Conservation (phyloP, 2,797 vertebrate species). For the Schizopygopsis pylzovi region DNA sequence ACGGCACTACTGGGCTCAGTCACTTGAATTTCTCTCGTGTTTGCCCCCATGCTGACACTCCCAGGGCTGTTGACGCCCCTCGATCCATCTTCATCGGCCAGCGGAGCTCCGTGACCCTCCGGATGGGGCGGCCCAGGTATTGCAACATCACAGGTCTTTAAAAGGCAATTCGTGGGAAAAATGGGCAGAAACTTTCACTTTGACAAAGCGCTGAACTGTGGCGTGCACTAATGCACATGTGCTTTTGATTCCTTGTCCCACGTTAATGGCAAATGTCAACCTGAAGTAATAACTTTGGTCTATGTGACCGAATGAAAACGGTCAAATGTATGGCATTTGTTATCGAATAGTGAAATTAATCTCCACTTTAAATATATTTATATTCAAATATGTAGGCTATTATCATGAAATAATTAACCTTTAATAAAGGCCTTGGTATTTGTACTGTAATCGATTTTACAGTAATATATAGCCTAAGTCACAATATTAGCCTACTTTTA, state of each 20-base stretch:
- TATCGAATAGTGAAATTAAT: background rate
- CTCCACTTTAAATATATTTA: background rate
- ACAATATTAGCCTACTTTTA: background rate
- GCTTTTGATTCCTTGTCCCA: conserved; percentile 28
- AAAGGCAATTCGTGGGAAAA: conserved; percentile 18
- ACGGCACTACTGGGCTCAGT: conserved; percentile 55
- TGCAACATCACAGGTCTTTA: background rate
- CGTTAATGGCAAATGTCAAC: conserved; percentile 29
- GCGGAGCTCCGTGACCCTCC: conserved; percentile 40
- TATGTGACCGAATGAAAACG: background rate
- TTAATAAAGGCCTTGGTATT: background rate
- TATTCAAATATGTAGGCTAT: background rate
- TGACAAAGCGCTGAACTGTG: conserved; percentile 22
- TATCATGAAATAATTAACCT: no score
- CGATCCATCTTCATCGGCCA: conserved; percentile 49
- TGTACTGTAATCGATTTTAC: background rate
- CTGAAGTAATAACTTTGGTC: conserved; percentile 20
- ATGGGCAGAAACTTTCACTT: conserved; percentile 24
- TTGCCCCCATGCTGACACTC: conserved; percentile 50
- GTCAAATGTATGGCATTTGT: background rate
- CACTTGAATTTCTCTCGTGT: conserved; percentile 48
- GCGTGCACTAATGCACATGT: conserved; percentile 25
- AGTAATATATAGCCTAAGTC: background rate
- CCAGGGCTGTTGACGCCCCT: conserved; percentile 24
- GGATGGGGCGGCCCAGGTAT: conserved; percentile 31